Conservation (phyloP, 2,797 vertebrate species). For the Euthynnus affinis region DNA sequence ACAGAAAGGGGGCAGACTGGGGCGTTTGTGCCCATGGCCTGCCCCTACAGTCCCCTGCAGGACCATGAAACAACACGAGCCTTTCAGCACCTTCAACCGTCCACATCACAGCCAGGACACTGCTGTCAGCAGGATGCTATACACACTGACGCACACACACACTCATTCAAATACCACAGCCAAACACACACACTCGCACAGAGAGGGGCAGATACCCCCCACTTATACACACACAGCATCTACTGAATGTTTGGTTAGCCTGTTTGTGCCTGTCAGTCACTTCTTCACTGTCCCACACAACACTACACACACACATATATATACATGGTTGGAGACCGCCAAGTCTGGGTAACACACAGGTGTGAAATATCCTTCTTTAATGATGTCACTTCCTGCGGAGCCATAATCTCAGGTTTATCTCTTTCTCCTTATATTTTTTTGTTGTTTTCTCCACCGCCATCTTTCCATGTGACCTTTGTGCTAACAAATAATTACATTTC, state of each 20-base stretch:
- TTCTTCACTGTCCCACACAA: slow-evolving; percentile 34
- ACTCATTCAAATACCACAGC: slow-evolving; percentile 40
- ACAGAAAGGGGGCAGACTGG: slow-evolving; percentile 3
- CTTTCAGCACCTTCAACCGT: slow-evolving; percentile 73
- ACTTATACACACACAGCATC: slow-evolving; percentile 13
- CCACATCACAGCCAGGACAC: slow-evolving; percentile 67
- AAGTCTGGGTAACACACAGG: slow-evolving; percentile 36
- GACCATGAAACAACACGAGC: slow-evolving; percentile 64
- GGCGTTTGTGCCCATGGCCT: slow-evolving; percentile 40
- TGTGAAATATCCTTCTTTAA: slow-evolving; percentile 27
- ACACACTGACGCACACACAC: slow-evolving; percentile 49
- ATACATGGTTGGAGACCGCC: slow-evolving; percentile 2
- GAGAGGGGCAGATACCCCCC: slow-evolving; percentile 33
- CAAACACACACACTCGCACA: slow-evolving; percentile 45
- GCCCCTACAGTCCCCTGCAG: slow-evolving; percentile 46
- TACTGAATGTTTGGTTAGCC: slow-evolving; percentile 48
- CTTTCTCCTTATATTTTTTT: not conserved
- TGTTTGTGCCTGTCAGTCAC: slow-evolving; percentile 62
- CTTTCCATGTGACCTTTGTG: not conserved
- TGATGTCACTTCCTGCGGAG: slow-evolving; percentile 60
- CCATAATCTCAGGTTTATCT: not conserved
- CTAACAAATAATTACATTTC: not conserved
- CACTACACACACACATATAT: slow-evolving; percentile 27
- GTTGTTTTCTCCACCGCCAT: not conserved
- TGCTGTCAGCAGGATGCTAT: slow-evolving; percentile 63